phyloP scores from a whole-genome alignment of 2,797 vertebrate genomes.

The Diceros bicornis region DNA sequence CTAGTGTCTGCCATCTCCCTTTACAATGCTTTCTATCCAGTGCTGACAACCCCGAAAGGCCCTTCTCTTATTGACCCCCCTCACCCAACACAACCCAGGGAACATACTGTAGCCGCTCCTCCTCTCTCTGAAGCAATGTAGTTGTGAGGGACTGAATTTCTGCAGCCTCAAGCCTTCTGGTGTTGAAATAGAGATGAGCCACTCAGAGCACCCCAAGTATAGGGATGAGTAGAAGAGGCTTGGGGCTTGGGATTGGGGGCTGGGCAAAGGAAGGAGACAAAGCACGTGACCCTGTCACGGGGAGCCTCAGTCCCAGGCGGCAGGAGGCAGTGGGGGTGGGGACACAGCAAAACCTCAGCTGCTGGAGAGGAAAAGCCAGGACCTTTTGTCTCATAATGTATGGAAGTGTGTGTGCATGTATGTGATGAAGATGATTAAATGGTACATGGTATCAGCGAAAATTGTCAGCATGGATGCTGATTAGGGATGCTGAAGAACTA shows the following conservation, averaged over 20 bases:
- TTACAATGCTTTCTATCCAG: slow-evolving; percentile 30
- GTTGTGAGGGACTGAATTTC: slow-evolving; percentile 36
- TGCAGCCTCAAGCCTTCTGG: background rate
- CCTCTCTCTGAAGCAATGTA: background rate
- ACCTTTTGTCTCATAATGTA: slow-evolving; percentile 83
- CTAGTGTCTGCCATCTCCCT: background rate
- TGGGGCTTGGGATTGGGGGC: slow-evolving; percentile 10
- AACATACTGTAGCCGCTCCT: background rate
- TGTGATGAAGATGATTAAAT: slow-evolving; percentile 84
- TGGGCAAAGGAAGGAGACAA: slow-evolving; percentile 60
- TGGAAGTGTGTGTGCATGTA: slow-evolving; percentile 84
- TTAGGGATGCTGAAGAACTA: slow-evolving; percentile 81
- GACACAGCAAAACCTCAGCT: slow-evolving; percentile 77
- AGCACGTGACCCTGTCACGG: background rate
- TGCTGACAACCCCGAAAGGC: background rate
- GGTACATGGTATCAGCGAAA: slow-evolving; percentile 79
- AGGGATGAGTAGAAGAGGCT: slow-evolving; percentile 21
- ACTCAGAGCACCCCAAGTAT: slow-evolving; percentile 32
- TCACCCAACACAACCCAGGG: background rate
- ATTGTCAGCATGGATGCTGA: slow-evolving; percentile 78
- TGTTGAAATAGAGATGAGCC: background rate
- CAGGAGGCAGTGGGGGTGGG: slow-evolving; percentile 38
- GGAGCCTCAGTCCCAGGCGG: slow-evolving; percentile 32
- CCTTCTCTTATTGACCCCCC: background rate
- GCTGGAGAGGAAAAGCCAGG: slow-evolving; percentile 67